These are phyloP conservation scores for Coleophora flavipennella DNA, from an alignment of 2,888 invertebrate genomes.

Conservation along the genomic window DNA sequence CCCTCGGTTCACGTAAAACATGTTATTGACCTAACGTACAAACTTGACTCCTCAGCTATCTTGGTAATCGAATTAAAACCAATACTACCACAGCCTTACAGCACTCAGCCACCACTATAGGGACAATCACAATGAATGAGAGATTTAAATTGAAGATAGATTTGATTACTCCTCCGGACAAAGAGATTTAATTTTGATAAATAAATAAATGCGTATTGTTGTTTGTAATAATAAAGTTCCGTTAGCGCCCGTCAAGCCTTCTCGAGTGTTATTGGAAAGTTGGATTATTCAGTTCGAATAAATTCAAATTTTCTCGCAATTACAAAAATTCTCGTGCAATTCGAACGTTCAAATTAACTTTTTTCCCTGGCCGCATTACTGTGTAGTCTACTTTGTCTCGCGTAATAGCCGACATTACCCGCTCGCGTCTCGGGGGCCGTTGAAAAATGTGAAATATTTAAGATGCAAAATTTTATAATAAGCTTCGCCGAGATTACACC, in stretches of 20 bases:
- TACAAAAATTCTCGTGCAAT: slow-evolving; percentile 23
- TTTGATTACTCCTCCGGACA: slow-evolving; percentile 61
- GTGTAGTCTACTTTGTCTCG: slow-evolving; percentile 38
- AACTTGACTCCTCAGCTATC: slow-evolving; percentile 2
- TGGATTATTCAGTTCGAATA: background rate
- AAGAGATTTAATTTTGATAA: slow-evolving; percentile 70
- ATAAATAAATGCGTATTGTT: slow-evolving; percentile 66
- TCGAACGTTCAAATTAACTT: slow-evolving; percentile 20
- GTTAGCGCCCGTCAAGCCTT: slow-evolving; percentile 24
- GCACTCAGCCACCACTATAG: slow-evolving; percentile 35
- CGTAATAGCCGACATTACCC: slow-evolving; percentile 45
- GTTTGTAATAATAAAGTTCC: slow-evolving; percentile 50
- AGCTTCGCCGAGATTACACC: slow-evolving; percentile 66
- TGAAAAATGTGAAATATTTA: slow-evolving; percentile 63
- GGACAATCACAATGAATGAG: slow-evolving; percentile 52
- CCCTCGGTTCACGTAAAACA: slow-evolving; percentile 5
- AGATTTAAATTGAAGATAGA: slow-evolving; percentile 67
- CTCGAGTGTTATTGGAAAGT: slow-evolving; percentile 12
- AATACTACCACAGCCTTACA: slow-evolving; percentile 14
- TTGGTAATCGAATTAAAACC: too few relatives aligned
- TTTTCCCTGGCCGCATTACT: slow-evolving; percentile 26
- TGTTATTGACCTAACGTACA: slow-evolving; percentile 13
- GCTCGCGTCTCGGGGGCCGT: slow-evolving; percentile 39
- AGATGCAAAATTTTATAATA: slow-evolving; percentile 67
- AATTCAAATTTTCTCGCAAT: slow-evolving; percentile 6